phyloP scores from a whole-genome alignment of 2,113 vertebrate genomes.

The Phycodurus eques region DNA sequence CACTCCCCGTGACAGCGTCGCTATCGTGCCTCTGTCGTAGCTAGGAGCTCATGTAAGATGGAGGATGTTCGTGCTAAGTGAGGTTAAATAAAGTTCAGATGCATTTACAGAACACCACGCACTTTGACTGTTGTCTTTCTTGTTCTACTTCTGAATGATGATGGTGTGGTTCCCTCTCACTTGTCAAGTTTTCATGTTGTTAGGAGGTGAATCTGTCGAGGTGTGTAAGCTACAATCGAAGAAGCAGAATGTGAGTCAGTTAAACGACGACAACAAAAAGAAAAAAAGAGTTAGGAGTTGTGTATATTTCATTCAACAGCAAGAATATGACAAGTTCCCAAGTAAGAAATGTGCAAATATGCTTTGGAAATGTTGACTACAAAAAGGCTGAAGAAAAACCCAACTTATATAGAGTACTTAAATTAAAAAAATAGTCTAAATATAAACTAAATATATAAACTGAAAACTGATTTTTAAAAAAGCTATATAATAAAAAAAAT shows the following conservation, averaged over 20 bases:
- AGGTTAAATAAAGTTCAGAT: constrained; percentile 68
- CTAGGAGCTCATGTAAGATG: constrained; percentile 54
- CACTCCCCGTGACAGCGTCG: constrained; percentile 28
- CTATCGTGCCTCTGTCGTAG: constrained; percentile 49
- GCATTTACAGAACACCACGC: constrained; percentile 64
- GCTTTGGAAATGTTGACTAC: too few species aligned
- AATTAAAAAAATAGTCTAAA: too few species aligned
- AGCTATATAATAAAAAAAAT: too few species aligned
- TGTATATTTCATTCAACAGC: too few species aligned
- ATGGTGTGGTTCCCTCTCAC: not conserved
- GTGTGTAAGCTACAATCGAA: not conserved
- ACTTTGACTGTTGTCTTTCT: constrained; percentile 35
- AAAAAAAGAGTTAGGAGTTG: not conserved
- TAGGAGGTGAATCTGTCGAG: not conserved
- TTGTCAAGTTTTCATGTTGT: not conserved
- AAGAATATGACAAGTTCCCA: too few species aligned
- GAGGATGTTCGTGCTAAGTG: constrained; percentile 70
- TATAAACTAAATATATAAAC: too few species aligned
- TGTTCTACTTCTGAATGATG: constrained; percentile 1
- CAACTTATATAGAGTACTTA: too few species aligned
- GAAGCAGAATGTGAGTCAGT: not conserved
- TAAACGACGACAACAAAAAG: not conserved
- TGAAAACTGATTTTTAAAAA: too few species aligned
- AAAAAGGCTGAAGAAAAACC: too few species aligned
- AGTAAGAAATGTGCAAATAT: too few species aligned